phyloP scores from a whole-genome alignment of 2,113 vertebrate genomes.

The Ceuthmochares aereus region DNA sequence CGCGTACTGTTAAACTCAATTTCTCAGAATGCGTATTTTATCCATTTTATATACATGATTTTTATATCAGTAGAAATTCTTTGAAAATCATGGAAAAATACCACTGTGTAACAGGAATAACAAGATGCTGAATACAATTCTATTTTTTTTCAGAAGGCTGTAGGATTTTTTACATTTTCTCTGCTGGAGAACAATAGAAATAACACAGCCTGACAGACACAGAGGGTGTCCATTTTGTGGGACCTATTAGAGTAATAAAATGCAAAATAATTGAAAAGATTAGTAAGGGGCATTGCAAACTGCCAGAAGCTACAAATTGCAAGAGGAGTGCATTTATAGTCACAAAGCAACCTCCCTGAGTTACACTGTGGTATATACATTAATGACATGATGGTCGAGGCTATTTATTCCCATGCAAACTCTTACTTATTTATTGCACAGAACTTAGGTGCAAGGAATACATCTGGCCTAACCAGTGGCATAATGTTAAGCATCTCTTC shows the following conservation, averaged over 20 bases:
- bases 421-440: neutral
- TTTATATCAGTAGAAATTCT: neutral
- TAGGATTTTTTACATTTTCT: neutral
- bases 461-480: neutral
- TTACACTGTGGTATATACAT: neutral
- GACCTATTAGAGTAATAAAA: neutral
- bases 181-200: constrained; percentile 10
- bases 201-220: neutral
- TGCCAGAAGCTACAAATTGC: neutral
- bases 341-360: neutral
- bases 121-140: neutral
- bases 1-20: neutral
- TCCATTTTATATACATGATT: neutral
- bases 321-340: neutral
- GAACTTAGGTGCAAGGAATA: neutral
- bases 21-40: neutral
- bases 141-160: neutral
- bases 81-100: neutral
- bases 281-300: neutral
- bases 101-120: neutral
- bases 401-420: neutral
- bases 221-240: neutral
- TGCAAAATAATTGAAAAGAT: neutral
- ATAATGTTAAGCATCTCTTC: neutral
- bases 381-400: neutral